Evolutionary conservation across 2,113 vertebrate species (phyloP).

Genomic region (Microcebus jonahi): DNA sequence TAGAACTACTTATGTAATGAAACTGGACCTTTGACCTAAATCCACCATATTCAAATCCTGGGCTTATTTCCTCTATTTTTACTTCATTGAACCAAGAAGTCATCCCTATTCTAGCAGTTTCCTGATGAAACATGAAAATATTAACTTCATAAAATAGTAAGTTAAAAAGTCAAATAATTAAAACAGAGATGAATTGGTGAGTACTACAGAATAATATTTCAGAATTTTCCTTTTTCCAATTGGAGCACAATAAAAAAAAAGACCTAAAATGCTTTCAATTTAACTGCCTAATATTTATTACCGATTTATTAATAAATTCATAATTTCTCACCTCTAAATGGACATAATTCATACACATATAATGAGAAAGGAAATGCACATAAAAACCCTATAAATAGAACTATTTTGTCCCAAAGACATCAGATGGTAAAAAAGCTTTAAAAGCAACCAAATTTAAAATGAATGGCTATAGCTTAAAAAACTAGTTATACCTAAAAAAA

Average conservation of each 20-base stretch:
- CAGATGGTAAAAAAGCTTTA: constrained; percentile 56
- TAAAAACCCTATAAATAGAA: constrained; percentile 43
- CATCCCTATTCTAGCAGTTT: neutral
- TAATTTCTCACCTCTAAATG: constrained; percentile 55
- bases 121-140: constrained; percentile 19
- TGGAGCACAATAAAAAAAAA: neutral
- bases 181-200: neutral
- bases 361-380: neutral
- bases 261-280: constrained; percentile 1
- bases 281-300: constrained; percentile 36
- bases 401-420: constrained; percentile 28
- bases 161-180: constrained; percentile 23
- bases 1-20: neutral
- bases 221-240: constrained; percentile 25
- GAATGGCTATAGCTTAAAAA: constrained; percentile 3
- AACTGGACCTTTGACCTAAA: neutral
- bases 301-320: constrained; percentile 46
- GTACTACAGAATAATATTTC: neutral
- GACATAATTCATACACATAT: constrained; percentile 41
- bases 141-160: constrained; percentile 1
- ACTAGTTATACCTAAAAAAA: neutral
- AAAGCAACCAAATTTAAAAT: constrained; percentile 63
- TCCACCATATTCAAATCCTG: neutral
- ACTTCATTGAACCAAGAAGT: neutral
- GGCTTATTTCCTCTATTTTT: neutral